Conservation (phyloP, 1,140 invertebrate genomes). For the Berghia stephanieae region DNA sequence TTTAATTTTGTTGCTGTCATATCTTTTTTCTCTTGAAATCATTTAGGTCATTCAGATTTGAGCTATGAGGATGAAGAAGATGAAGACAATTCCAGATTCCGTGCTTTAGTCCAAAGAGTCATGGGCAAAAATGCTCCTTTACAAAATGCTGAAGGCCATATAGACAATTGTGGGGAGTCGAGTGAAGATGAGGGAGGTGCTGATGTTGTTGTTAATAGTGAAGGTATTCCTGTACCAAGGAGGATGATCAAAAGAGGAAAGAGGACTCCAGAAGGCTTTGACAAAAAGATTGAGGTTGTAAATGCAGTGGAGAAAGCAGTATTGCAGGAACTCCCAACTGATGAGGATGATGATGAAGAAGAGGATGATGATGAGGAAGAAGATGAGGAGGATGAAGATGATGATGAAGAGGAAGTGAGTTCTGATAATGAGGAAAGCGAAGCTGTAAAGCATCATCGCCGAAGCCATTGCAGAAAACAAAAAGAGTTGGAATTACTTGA, state of each 20-base stretch:
- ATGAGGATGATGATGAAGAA: slow-evolving; percentile 46
- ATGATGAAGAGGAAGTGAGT: slow-evolving; percentile 43
- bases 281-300: slow-evolving; percentile 36
- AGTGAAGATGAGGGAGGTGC: slow-evolving; percentile 58
- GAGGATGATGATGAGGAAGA: slow-evolving; percentile 48
- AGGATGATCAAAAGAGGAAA: slow-evolving; percentile 29
- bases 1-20: no score
- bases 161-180: slow-evolving; percentile 65
- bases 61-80: slow-evolving; percentile 29
- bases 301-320: slow-evolving; percentile 8
- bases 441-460: slow-evolving; percentile 33
- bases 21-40: not conserved
- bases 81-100: slow-evolving; percentile 26
- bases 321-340: slow-evolving; percentile 25
- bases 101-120: slow-evolving; percentile 27
- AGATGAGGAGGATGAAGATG: slow-evolving; percentile 36
- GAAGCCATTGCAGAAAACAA: slow-evolving; percentile 10
- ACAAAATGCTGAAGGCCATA: slow-evolving; percentile 33
- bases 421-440: slow-evolving; percentile 30
- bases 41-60: slow-evolving; percentile 27
- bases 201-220: slow-evolving; percentile 35
- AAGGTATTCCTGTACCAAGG: slow-evolving; percentile 26
- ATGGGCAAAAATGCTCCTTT: slow-evolving; percentile 39
- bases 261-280: slow-evolving; percentile 37
- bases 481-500: slow-evolving; percentile 17